phyloP scores from a whole-genome alignment of 2,113 vertebrate genomes.

The Eupsittula cactorum region DNA sequence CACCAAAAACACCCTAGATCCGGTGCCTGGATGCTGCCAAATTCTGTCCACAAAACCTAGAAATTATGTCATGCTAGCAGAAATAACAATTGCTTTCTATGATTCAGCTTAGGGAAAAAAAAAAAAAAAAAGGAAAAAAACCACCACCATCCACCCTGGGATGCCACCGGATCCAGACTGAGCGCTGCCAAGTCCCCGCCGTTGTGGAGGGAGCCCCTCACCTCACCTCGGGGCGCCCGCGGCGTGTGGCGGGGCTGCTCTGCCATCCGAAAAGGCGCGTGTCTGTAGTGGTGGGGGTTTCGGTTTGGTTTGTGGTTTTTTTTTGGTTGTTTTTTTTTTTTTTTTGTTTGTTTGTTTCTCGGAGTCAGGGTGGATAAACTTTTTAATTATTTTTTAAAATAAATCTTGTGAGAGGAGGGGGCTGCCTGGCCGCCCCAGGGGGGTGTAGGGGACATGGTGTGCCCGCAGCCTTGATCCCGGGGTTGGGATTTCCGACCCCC shows the following conservation, averaged over 20 bases:
- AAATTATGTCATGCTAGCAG: conserved; percentile 15
- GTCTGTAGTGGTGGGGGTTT: not conserved
- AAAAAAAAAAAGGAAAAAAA: not conserved
- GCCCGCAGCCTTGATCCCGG: not conserved
- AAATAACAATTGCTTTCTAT: conserved; percentile 43
- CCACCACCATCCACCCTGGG: not conserved
- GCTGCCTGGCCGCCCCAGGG: not conserved
- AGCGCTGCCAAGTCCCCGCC: not conserved
- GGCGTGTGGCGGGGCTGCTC: not conserved
- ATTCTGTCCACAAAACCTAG: conserved; percentile 10
- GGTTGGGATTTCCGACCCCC: not conserved
- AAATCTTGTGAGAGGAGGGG: not conserved
- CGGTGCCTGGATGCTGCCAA: not conserved
- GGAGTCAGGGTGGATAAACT: not conserved
- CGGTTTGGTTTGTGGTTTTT: no score
- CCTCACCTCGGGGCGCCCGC: not conserved
- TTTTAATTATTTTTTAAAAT: not conserved
- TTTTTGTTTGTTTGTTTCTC: not conserved
- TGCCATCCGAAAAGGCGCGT: not conserved
- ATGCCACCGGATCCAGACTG: not conserved
- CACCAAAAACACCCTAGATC: not conserved
- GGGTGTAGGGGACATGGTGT: not conserved
- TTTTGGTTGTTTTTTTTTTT: no score
- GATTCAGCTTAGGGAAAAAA: not conserved
- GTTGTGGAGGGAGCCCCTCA: not conserved